Percentiles rank a stretch among this genome's conserved stretches.
Conservation (phyloP, 1,140 invertebrate species). For the Drosophila pseudoananassae region DNA sequence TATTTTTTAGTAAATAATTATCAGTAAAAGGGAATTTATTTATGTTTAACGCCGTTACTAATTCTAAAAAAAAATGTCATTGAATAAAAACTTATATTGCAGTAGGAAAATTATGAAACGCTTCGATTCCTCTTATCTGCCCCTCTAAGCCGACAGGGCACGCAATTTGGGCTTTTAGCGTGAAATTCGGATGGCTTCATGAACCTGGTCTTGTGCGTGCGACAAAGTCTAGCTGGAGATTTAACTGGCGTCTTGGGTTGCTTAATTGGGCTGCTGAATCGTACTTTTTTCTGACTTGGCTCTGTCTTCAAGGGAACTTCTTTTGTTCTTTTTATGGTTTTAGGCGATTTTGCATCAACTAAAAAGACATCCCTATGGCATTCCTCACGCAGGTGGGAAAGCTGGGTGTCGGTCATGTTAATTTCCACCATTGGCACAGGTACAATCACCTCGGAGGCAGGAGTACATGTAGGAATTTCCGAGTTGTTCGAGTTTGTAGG, state of each 20-base stretch:
- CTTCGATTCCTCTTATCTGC: conserved; percentile 5
- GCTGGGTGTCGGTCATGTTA: conserved; percentile 52
- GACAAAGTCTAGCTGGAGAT: conserved; percentile 7
- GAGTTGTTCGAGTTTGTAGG: background rate
- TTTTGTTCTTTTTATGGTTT: background rate
- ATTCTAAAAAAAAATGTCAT: no score
- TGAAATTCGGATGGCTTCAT: no score
- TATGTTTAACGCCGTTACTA: no score
- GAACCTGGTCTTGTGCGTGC: conserved; percentile 23
- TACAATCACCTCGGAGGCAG: background rate
- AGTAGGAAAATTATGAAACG: background rate
- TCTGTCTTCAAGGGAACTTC: background rate
- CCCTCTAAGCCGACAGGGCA: conserved; percentile 40
- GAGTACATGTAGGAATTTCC: background rate
- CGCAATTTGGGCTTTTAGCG: conserved; percentile 11
- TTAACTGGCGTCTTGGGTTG: background rate
- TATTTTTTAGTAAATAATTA: no score
- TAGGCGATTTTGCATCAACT: background rate
- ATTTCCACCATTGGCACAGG: conserved; percentile 67
- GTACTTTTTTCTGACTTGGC: background rate
- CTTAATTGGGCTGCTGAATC: background rate
- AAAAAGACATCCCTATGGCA: conserved; percentile 24
- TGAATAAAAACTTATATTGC: no score
- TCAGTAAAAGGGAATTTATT: no score
- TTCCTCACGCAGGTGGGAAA: conserved; percentile 52